phyloP scores from a whole-genome alignment of 2,113 vertebrate species.

The Centropus unirufus region DNA sequence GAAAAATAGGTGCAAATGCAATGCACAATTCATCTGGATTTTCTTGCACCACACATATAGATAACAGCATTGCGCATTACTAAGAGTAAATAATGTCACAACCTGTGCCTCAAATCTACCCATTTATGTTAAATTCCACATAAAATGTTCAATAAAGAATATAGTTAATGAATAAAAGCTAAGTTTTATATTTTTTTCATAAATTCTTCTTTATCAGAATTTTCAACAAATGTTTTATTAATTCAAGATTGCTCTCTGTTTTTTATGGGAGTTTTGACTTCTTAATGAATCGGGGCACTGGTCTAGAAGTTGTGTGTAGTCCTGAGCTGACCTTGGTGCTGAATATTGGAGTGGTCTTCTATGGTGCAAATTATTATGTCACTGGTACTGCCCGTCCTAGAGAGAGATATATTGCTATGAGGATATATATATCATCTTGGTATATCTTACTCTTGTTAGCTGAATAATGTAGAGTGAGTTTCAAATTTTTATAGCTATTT shows the following conservation, averaged over 20 bases:
- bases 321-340: conserved; percentile 56
- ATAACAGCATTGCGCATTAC: not conserved
- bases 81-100: not conserved
- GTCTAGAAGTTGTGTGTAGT: not conserved
- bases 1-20: not conserved
- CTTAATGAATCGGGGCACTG: not conserved
- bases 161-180: not conserved
- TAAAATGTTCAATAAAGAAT: not conserved
- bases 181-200: not conserved
- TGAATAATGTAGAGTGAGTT: not conserved
- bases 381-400: not conserved
- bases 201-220: not conserved
- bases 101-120: not conserved
- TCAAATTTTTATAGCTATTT: not conserved
- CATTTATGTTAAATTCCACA: not conserved
- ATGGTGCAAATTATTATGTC: rapidly evolving
- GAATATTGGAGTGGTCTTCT: rapidly evolving
- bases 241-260: not conserved
- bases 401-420: not conserved
- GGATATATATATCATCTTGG: not conserved
- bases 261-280: not conserved
- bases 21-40: not conserved
- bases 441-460: not conserved
- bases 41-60: not conserved
- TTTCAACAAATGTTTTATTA: not conserved